Evolutionary conservation across 1,140 invertebrate genomes (phyloP).

Genomic region (Octopus sinensis): DNA sequence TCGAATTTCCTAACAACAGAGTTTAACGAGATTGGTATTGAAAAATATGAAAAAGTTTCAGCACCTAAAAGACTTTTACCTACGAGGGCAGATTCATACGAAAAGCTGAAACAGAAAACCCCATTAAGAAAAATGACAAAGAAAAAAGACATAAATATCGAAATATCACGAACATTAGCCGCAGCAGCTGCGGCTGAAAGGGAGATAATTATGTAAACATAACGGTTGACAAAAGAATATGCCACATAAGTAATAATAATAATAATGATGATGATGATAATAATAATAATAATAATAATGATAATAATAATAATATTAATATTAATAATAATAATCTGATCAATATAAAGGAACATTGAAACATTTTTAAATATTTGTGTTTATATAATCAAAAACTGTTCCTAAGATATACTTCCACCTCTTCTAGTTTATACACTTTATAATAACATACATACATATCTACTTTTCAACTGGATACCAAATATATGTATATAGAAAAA

Average conservation of each 20-base stretch:
- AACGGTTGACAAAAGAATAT: not conserved
- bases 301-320: not conserved
- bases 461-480: not conserved
- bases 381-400: not conserved
- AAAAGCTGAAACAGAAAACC: conserved; percentile 31
- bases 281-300: not conserved
- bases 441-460: not conserved
- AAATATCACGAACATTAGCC: conserved; percentile 30
- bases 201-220: conserved; percentile 34
- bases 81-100: not conserved
- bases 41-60: conserved; percentile 38
- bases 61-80: not conserved
- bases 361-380: not conserved
- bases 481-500: not conserved
- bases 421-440: not conserved
- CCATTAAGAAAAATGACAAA: conserved; percentile 29
- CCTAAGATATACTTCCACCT: not conserved
- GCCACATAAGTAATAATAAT: not conserved
- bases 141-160: conserved; percentile 39
- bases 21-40: conserved; percentile 41
- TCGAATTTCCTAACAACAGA: conserved; percentile 38
- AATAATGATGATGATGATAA: not conserved
- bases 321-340: not conserved
- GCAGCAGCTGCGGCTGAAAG: conserved; percentile 23
- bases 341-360: not conserved